Evolutionary conservation across 2,888 invertebrate genomes (phyloP), one percentile per base, ranked within the genome.

Genomic region (Rhingia rostrata): DNA sequence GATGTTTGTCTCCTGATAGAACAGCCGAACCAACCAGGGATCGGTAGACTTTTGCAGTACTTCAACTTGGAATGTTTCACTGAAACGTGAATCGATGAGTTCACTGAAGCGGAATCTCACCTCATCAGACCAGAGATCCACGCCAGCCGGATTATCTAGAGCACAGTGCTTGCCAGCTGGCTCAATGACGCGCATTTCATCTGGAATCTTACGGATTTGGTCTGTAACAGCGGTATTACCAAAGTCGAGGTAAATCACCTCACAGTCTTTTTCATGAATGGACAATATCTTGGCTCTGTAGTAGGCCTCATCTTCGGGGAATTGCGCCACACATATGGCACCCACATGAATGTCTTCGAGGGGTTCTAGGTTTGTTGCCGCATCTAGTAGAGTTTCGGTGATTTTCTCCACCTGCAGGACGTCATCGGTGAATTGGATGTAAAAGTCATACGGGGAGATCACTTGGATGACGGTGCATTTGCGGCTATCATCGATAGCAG

Each of bases 221-320:
- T 92, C 92, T 0, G 93, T 93, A 4, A 93, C 90, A 0, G 93
- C 92, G 1, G 93, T 93, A 88, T 95, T 95, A 9, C 95, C 95
- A 88, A 94, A 95, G 89, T 95, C 95, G 4, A 96, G 93, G 87
- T 95, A 96, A 9, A 95, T 93, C 4, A 96, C 95, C 0, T 95
- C 95, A 0, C 94, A 95, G 70, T 95, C 95, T 86, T 95, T 95
- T 2, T 93, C 93, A 85, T 95, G 95, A 0, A 95, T 93, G 88
- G 96, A 95, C 32, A 97, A 93, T 9, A 98, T 95, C 89, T 95
- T 94, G 0, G 97, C 98, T 83, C 98, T 93, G 91, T 99, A 99
- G 97, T 97, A 99, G 86, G 94, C 94, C 37, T 95, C 94, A 89
- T 98, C 97, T 3, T 94, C 94, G 0, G 94, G 93, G 90, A 96